Evolutionary conservation across 2,113 vertebrate species (phyloP), one percentile per base, ranked within the genome.

Genomic region (Neogobius melanostomus): DNA sequence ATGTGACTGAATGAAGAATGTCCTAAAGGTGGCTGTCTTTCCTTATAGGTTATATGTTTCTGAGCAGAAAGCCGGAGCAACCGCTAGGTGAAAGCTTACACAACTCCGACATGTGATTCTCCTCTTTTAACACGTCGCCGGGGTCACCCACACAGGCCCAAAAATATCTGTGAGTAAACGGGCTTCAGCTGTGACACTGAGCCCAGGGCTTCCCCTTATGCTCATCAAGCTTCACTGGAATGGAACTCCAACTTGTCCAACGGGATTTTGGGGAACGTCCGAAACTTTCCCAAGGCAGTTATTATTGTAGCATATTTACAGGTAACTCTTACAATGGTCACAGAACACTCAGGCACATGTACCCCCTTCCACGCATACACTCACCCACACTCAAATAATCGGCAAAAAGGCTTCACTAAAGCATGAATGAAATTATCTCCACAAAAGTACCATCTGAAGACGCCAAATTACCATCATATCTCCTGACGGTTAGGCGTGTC

Each of bases 41-140:
- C 28, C 28, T 36, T 36, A 36, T 3, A 36, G 28, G 28, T 5
- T 3, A 36, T 36, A 11, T 77, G 52, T 76, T 48, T 71, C 48
- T 72, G 50, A 44, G 1, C 12, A 14, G 28, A 59, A 36, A 36
- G 28, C 3, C 50, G 14, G 16, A n/a, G 62, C 11, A 66, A 81
- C 57, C 64, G 54, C 8, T 17, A 78, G 75, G 71, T 83, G 73
- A 90, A 72, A 66, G 50, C 61, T 89, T 84, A 76, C 82, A 84
- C 82, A 84, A 82, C 74, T 79, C 71, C 53, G 76, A 71, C 85
- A 86, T 80, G 64, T 73, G 83, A 85, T 70, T 69, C 80, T 52
- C 65, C 63, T 76, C 28, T 82, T 76, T 88, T 86, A 74, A 75
- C 67, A 50, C 61, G 28, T 57, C 5, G 11, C 15, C 1, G 71